Evolutionary conservation across 2,797 vertebrate species (phyloP).

Genomic region (Chloroceryle amazona): DNA sequence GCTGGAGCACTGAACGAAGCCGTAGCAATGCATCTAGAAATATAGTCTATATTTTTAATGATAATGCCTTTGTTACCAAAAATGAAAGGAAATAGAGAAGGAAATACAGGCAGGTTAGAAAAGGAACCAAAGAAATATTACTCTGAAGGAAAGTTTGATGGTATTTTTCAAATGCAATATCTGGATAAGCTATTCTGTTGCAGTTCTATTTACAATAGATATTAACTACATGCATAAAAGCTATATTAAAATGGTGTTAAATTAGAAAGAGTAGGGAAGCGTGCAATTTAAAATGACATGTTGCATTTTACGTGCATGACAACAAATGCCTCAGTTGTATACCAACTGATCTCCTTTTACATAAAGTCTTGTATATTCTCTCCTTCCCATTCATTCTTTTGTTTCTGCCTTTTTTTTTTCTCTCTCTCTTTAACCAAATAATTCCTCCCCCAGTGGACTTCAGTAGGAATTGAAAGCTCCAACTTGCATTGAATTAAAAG

Average conservation of each 20-base stretch:
- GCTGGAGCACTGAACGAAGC: neutral
- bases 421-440: conserved; percentile 13
- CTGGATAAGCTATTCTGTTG: neutral
- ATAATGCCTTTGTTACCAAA: neutral
- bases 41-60: neutral
- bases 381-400: neutral
- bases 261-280: neutral
- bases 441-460: neutral
- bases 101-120: neutral
- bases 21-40: neutral
- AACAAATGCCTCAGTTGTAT: neutral
- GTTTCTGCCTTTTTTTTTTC: neutral
- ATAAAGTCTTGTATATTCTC: neutral
- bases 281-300: neutral
- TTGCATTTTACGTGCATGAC: neutral
- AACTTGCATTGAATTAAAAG: conserved; percentile 45
- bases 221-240: conserved; percentile 10
- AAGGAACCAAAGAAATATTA: neutral
- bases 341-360: conserved; percentile 1
- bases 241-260: conserved; percentile 15
- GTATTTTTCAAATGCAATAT: neutral
- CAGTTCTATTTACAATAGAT: neutral
- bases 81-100: neutral
- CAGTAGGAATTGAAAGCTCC: neutral
- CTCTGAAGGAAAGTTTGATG: neutral